Evolutionary conservation across 2,113 vertebrate species (phyloP), one percentile per base, ranked within the genome.

Genomic region (Eurystomus gularis): DNA sequence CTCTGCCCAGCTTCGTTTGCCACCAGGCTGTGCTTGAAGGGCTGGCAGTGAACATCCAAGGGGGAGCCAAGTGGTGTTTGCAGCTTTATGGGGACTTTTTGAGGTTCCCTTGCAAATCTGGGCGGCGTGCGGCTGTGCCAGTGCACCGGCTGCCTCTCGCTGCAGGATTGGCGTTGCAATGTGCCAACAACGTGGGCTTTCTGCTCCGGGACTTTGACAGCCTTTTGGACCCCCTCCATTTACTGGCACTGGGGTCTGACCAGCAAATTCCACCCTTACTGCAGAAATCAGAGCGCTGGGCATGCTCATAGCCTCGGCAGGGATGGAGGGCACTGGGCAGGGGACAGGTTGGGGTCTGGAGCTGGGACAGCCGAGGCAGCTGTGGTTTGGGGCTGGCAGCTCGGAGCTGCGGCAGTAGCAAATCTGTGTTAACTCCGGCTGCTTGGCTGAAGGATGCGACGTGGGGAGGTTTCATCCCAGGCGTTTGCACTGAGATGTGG

Each of bases 401-500:
- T 19, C 2, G 1, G 57, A 5, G 65, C 58, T 37, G 79, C 0
- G 3, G 26, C 1, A 0, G 37, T 6, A 18, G 5, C 44, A 29
- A 14, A 15, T 13, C 77, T 17, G 1, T 0, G 28, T 26, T 7
- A 35, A 3, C 82, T 69, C 26, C 44, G 16, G 51, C 49, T 73
- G 72, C 69, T 31, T 1, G 4, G 61, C 60, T 25, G 17, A 13
- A 17, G n/a, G 8, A 12, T 1, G 0, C 0, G 19, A 62, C 1
- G 0, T 5, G 16, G 55, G 61, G 29, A 62, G 39, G 49, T 8
- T 16, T 23, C 35, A 44, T 62, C 28, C 42, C 21, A 5, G 51
- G 28, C 2, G 42, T 10, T n/a, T 24, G 13, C 68, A 10, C 42
- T 19, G 2, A n/a, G 29, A 6, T 0, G 2, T 0, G 13, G 40